Evolutionary conservation across 2,888 invertebrate genomes (phyloP), one percentile per base, ranked within the genome.

Genomic region (Acrobasis repandana): DNA sequence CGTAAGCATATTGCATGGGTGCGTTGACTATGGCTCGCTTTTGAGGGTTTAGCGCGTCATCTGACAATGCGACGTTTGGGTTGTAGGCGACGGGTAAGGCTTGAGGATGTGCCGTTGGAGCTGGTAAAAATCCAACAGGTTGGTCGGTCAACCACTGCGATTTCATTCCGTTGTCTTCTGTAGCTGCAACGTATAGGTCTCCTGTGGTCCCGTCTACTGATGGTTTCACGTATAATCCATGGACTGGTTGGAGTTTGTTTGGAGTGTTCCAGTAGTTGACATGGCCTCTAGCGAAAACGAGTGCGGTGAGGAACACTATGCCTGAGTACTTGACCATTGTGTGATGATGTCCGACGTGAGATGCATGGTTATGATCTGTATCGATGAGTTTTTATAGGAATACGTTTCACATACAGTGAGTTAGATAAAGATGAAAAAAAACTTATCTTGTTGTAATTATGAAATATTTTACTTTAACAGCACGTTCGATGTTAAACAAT

Each of bases 101-200:
- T 61, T 82, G 78, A 48, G 75, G 65, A 14, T 77, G 61, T 6
- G 80, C 66, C 9, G 84, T 75, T 34, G 75, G 64, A 9, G 80
- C 66, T 14, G 84, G 76, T 36, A 91, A 66, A 67, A 88, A 86
- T 72, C 82, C 90, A 34, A 91, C 67, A 0, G 90, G 85, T 28
- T 88, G 83, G 57, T 91, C 91, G 0, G 86, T 85, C 4, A 89
- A 74, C 90, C 91, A 92, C 63, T 90, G 87, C 0, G 88, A 74
- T 58, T 83, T 85, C 1, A 80, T 74, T 18, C 88, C 90, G 49
- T 69, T 84, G 49, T 91, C 88, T 73, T 92, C 92, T 9, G 90
- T 76, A 1, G 92, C 92, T 8, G 92, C 91, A 0, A 92, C 90
- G 73, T 86, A 91, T 10, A 92, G 75, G 65, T 92, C 92, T 28